Evolutionary conservation across 2,888 invertebrate species (phyloP).

Genomic region (Pandemis corylana): DNA sequence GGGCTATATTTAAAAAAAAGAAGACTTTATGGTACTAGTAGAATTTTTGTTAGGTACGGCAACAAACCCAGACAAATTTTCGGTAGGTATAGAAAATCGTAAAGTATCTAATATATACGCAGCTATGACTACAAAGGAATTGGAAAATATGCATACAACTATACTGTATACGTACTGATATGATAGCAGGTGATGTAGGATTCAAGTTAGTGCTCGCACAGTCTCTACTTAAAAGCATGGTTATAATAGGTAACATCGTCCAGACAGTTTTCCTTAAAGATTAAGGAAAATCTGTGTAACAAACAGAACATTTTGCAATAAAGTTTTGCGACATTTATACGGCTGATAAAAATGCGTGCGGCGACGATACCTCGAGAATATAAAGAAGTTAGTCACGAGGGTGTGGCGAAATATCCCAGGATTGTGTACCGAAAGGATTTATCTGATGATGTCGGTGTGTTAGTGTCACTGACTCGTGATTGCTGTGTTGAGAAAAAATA

Average conservation of each 20-base stretch:
- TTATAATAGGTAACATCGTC: not conserved
- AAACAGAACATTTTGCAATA: conserved; percentile 11
- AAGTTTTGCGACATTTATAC: conserved; percentile 11
- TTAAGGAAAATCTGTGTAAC: not conserved
- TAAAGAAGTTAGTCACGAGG: conserved; percentile 26
- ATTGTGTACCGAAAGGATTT: conserved; percentile 10
- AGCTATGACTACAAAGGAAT: too few species aligned
- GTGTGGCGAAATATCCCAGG: not conserved
- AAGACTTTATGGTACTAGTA: too few species aligned
- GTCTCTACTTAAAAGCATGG: not conserved
- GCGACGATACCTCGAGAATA: conserved; percentile 7
- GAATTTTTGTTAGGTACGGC: too few species aligned
- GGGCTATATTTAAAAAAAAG: too few species aligned
- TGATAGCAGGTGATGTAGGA: too few species aligned
- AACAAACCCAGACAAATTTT: too few species aligned
- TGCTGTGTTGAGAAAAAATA: not conserved
- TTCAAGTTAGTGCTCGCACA: too few species aligned
- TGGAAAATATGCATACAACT: too few species aligned
- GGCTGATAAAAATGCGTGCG: conserved; percentile 14
- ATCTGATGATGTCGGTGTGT: not conserved
- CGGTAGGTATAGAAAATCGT: too few species aligned
- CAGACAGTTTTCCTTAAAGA: not conserved
- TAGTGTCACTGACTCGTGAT: not conserved
- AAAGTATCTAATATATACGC: too few species aligned
- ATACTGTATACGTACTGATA: too few species aligned